phyloP scores from a whole-genome alignment of 2,113 vertebrate species.

The Pollimyrus isidori region DNA sequence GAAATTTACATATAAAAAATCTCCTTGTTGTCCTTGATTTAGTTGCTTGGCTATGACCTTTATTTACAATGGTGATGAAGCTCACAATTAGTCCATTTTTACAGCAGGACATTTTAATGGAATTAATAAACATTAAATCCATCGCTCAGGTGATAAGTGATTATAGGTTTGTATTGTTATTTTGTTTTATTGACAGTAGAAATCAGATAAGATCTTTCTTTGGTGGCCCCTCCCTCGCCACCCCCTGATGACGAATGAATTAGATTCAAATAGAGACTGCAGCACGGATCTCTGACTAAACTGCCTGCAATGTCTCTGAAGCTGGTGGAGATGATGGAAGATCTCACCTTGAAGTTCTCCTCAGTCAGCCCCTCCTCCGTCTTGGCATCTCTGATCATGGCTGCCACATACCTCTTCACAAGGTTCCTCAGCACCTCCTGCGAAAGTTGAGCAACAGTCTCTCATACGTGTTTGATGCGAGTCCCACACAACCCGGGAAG shows the following conservation, averaged over 20 bases:
- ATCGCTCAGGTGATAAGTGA: neutral
- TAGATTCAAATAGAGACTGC: neutral
- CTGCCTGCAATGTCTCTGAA: neutral
- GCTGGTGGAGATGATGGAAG: neutral
- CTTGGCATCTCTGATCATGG: conserved; percentile 97
- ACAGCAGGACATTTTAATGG: conserved; percentile 3
- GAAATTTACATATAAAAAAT: neutral
- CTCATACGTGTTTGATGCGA: neutral
- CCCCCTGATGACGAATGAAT: neutral
- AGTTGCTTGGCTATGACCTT: neutral
- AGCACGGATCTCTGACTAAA: neutral
- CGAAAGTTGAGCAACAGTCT: conserved; percentile 2
- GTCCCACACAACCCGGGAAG: neutral
- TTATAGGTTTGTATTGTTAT: neutral
- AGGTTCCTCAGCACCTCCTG: conserved; percentile 95
- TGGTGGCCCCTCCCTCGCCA: neutral
- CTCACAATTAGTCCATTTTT: neutral
- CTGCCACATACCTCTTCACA: conserved; percentile 93
- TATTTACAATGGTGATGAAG: neutral
- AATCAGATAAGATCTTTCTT: neutral
- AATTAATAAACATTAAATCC: neutral
- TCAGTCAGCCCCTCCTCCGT: conserved; percentile 98
- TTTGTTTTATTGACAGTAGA: neutral
- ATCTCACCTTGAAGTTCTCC: conserved; percentile 92
- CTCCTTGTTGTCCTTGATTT: neutral